Base-by-base conservation (phyloP, 1,140 invertebrate genomes). In the Saccostrea glomerata region DNA sequence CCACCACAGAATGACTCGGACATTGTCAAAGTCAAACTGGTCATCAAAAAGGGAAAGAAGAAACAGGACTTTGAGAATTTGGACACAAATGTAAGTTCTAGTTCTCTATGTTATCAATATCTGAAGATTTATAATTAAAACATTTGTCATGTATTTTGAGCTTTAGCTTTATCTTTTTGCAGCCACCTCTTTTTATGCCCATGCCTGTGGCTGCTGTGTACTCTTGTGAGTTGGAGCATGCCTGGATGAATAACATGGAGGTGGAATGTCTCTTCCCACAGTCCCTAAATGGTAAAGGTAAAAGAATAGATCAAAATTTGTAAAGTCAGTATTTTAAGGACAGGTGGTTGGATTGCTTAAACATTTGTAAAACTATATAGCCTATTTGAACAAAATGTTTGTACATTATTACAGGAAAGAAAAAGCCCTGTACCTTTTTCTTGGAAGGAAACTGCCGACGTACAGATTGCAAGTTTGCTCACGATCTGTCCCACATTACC, bases 381-480 rank as follows among this genome's bases (percentile, higher is more conserved):
- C 47, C 5, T 47, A 9, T 47, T 47, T 5, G 0, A 36, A 36
- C 30, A 36, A 36, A 36, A 36, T 36, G 30, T 36, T 58, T 85
- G 2, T 15, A 15, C 55, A 30, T 20, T 7, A 17, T 30, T 82
- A 25, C 47, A 84, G 47, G 20, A 55, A 77, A 77, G 36, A 88
- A 70, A 86, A 94, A 95, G 89, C 96, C 96, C 23, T 96, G 96
- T 90, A 95, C 92, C 86, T 96, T 95, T 91, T 96, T 94, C 90
- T 89, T 96, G 90, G 96, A 96, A 91, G 96, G 96, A 58, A 93
- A 94, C 88, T 96, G 96, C 90, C 92, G 94, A 20, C 93, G 96
- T 30, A 90, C 91, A 70, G 95, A 96, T 90, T 96, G 96, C 92
- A 95, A 95, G 90, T 96, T 95, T 93, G 95, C 95, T 7, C 96